phyloP scores from a whole-genome alignment of 2,113 vertebrate species.

The Dipodomys stephensi region DNA sequence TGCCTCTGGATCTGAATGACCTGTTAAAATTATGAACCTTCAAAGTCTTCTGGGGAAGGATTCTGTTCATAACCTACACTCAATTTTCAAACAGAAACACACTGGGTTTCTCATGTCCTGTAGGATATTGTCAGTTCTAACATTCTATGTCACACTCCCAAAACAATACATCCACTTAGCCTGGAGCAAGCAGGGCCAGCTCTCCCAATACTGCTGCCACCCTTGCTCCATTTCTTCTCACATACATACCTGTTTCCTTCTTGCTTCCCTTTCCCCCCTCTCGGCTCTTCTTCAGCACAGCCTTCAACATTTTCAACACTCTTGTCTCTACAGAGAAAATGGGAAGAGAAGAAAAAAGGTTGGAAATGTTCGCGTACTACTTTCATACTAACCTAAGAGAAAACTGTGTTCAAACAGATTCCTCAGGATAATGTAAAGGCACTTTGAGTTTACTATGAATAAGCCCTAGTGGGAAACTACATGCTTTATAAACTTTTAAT shows the following conservation, averaged over 20 bases:
- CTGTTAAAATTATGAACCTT: slow-evolving; percentile 59
- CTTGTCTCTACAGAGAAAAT: slow-evolving; percentile 76
- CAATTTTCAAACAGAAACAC: slow-evolving; percentile 57
- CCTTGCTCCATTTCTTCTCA: background rate
- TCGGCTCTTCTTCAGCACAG: slow-evolving; percentile 98
- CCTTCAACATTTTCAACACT: slow-evolving; percentile 94
- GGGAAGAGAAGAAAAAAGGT: slow-evolving; percentile 72
- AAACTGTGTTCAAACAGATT: slow-evolving; percentile 41
- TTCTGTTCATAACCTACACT: slow-evolving; percentile 36
- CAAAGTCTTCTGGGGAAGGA: slow-evolving; percentile 3
- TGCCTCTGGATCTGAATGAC: background rate
- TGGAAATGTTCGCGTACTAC: slow-evolving; percentile 10
- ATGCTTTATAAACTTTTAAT: slow-evolving; percentile 85
- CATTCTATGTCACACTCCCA: background rate
- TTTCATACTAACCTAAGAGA: background rate
- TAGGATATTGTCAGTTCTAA: background rate
- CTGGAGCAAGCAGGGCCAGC: background rate
- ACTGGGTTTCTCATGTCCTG: background rate
- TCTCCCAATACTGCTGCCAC: fast-evolving
- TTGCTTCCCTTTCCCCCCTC: slow-evolving; percentile 95
- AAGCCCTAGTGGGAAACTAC: slow-evolving; percentile 35
- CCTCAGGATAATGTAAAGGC: background rate
- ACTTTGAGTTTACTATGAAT: slow-evolving; percentile 41
- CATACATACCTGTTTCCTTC: slow-evolving; percentile 94
- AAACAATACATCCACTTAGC: fast-evolving